A percentile compares a stretch with the other conserved stretches of the same genome.
phyloP scores from a whole-genome alignment of 2,888 invertebrate genomes.

The Leucophora obtusa region DNA sequence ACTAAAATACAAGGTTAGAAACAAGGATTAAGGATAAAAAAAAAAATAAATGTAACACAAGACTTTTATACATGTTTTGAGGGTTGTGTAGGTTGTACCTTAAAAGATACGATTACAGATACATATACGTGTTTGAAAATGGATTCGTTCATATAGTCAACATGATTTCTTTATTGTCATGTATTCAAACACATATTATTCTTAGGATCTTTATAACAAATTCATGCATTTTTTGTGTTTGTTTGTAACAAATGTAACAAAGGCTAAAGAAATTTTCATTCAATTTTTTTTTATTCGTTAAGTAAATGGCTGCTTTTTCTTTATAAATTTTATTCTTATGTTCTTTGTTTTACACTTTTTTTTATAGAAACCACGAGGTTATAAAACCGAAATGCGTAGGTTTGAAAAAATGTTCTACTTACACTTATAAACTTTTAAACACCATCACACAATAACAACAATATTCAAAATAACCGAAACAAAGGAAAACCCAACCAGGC shows the following conservation, averaged over 20 bases:
- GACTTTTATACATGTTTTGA: background rate
- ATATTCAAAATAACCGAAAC: background rate
- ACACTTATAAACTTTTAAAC: constrained; percentile 12
- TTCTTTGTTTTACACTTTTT: constrained; percentile 1
- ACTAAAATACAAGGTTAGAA: background rate
- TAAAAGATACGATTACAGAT: background rate
- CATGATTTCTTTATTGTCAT: background rate
- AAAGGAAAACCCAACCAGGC: background rate
- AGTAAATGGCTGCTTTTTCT: background rate
- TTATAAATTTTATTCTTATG: background rate
- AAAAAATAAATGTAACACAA: background rate
- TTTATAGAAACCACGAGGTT: background rate
- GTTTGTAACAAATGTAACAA: background rate
- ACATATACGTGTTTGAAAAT: background rate
- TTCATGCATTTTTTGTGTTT: background rate
- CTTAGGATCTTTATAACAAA: constrained; percentile 1
- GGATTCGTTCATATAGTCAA: background rate
- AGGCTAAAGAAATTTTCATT: background rate
- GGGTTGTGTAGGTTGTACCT: background rate
- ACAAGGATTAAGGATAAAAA: background rate
- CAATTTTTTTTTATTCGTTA: background rate
- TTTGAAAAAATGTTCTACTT: background rate
- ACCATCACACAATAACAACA: background rate
- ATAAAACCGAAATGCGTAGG: background rate
- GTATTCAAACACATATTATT: background rate